A percentile compares a stretch with the other conserved stretches of the same genome.
Conservation (phyloP, 2,888 invertebrate genomes). For the Iphiclides podalirius region DNA sequence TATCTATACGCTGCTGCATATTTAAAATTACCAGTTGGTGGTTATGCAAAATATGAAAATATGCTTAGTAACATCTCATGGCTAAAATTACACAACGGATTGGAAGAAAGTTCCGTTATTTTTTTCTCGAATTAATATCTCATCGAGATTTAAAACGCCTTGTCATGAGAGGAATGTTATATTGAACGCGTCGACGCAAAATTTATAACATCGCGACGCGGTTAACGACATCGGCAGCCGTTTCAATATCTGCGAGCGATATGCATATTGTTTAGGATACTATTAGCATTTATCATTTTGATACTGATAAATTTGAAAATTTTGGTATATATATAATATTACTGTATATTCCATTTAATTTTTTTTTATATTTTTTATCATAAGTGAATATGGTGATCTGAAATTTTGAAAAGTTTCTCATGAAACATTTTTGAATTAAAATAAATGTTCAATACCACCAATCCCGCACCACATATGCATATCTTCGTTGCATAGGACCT, state of each 20-base stretch:
- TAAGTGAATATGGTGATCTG: too few species aligned
- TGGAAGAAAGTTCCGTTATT: slow-evolving; percentile 24
- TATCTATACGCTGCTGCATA: slow-evolving; percentile 8
- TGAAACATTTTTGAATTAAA: too few species aligned
- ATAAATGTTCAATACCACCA: too few species aligned
- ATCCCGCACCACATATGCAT: too few species aligned
- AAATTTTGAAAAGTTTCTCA: too few species aligned
- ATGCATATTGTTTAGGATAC: too few species aligned
- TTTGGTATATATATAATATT: too few species aligned
- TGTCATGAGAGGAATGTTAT: slow-evolving; percentile 16
- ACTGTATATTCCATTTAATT: too few species aligned
- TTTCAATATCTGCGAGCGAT: slow-evolving; percentile 1
- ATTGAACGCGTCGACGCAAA: slow-evolving; percentile 3
- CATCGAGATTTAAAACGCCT: slow-evolving; percentile 15
- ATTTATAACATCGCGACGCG: slow-evolving; percentile 5
- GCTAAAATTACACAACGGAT: slow-evolving; percentile 17
- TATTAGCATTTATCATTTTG: too few species aligned
- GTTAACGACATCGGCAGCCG: slow-evolving; percentile 4
- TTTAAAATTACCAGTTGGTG: not conserved
- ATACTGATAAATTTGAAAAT: too few species aligned
- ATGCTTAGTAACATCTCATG: slow-evolving; percentile 17
- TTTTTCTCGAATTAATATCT: slow-evolving; percentile 21
- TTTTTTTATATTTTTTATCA: too few species aligned
- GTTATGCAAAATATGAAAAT: slow-evolving; percentile 20
- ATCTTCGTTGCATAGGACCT: too few species aligned